Base-by-base conservation (phyloP, 2,797 vertebrate genomes). In the Crax fasciolata region DNA sequence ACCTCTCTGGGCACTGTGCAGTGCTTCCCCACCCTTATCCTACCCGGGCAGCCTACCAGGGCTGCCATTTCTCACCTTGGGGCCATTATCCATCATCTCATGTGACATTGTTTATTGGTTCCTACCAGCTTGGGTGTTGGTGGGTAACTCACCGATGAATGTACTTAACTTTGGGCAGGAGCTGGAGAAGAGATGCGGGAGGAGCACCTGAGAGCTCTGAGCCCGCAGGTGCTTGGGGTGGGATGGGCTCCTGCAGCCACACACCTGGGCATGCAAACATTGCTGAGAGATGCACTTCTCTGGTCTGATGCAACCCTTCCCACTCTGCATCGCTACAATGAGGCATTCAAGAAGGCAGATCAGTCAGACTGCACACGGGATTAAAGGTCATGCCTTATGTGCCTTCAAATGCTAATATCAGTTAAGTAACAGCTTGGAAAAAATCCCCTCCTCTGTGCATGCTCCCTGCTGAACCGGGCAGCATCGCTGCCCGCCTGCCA, bases 351-450 rank as follows among this genome's bases (percentile, higher is more conserved):
- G 89, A 76, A 89, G 93, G 58, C 46, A 90, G 76, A 84, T 95
- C 84, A 91, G 91, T 89, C 93, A 76, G 62, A 91, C 84, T 89
- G 83, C 51, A 27, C 77, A 44, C 2, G 74, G 95, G 81, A 93
- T 87, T 96, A 96, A 94, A 93, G 87, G 82, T 92, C 89, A 93
- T 38, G 90, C 54, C 65, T 89, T 87, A 25, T 76, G 72, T 43
- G 65, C 83, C 90, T 96, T 93, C 87, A 95, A 89, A 95, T 81
- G 74, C 70, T 95, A 96, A 82, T 92, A 93, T 75, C 96, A 91
- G 92, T 89, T 93, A 85, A 95, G 67, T 71, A 95, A 94, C 58
- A 92, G 89, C 78, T 71, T 93, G 49, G 70, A 88, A 95, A 90
- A 86, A 94, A 86, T 51, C 30, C 52, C 59, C 35, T 88, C 52